Base-by-base conservation (phyloP, 2,797 vertebrate genomes). In the Diplodus puntazzo region DNA sequence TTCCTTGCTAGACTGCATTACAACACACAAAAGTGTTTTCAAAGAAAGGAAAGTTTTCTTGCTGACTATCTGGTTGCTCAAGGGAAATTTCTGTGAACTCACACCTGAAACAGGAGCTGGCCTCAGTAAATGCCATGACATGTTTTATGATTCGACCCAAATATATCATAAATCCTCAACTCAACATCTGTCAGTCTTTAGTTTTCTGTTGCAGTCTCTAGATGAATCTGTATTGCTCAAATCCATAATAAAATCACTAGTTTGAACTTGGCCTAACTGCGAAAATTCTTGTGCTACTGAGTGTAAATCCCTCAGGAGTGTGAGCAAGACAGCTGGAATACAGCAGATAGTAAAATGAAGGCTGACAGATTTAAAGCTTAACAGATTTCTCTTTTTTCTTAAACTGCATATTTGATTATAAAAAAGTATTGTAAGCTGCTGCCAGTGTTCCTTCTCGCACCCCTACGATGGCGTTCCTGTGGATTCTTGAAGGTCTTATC, bases 301-400 rank as follows among this genome's bases (percentile, higher is more conserved):
- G 63, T 66, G 65, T 77, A 65, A 84, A 85, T 87, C 74, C 53
- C 65, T 72, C 23, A 30, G 55, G 53, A 75, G 59, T 34, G 50
- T 68, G 69, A 81, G 42, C 50, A 42, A 13, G 14, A 71, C 79
- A 89, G 71, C 82, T 80, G 72, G 34, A 67, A 20, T 10, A 14
- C 42, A 16, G 34, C 58, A 73, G 70, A 82, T 39, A 52, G 62
- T 81, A 61, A 61, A 60, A 52, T 25, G 43, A 77, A 74, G 50
- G 50, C 55, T 65, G 62, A 70, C 50, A 49, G 71, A 75, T 87
- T 85, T 71, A 84, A 84, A 77, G 50, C 62, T 73, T 54, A 12
- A 77, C 71, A 85, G 13, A 67, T 53, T 77, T 82, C 20, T 42
- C 45, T 14, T 49, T 46, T 59, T 52, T 75, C 43, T 52, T n/a